These are phyloP conservation scores for Altica lythri DNA, from an alignment of 2,888 invertebrate species.

Conservation along the genomic window DNA sequence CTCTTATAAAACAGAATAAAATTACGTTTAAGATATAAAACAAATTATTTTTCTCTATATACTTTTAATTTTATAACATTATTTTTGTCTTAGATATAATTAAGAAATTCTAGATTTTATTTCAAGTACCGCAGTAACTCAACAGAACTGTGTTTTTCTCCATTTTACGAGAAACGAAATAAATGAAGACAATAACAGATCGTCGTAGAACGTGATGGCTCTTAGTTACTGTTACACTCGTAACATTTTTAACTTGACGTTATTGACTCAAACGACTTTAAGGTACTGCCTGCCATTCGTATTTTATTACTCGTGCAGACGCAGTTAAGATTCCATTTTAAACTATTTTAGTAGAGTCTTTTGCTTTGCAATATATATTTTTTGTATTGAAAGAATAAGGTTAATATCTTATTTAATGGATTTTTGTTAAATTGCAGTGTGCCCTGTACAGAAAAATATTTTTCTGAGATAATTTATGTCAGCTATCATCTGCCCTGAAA, in stretches of 20 bases:
- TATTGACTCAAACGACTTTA: slow-evolving; percentile 30
- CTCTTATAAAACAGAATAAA: too few relatives aligned
- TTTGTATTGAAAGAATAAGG: too few relatives aligned
- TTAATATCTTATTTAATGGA: too few relatives aligned
- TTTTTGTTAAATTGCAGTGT: too few relatives aligned
- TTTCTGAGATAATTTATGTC: too few relatives aligned
- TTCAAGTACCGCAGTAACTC: not conserved
- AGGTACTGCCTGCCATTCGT: slow-evolving; percentile 5
- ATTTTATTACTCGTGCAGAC: slow-evolving; percentile 10
- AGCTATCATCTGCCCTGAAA: too few relatives aligned
- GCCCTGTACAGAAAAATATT: too few relatives aligned
- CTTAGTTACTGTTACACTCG: slow-evolving; percentile 31
- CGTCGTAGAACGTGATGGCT: slow-evolving; percentile 33
- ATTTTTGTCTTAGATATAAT: not conserved
- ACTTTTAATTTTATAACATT: slow-evolving; percentile 1
- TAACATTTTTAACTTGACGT: slow-evolving; percentile 25
- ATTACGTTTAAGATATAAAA: too few relatives aligned
- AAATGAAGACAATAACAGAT: slow-evolving; percentile 32
- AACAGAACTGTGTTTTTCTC: not conserved
- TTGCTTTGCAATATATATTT: too few relatives aligned
- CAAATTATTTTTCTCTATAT: too few relatives aligned
- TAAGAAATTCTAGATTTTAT: not conserved
- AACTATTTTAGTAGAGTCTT: too few relatives aligned
- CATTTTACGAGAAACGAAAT: slow-evolving; percentile 3
- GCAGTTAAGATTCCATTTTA: slow-evolving; percentile 1